Base-by-base conservation (phyloP, 2,113 vertebrate species). In the Zosterops lateralis region DNA sequence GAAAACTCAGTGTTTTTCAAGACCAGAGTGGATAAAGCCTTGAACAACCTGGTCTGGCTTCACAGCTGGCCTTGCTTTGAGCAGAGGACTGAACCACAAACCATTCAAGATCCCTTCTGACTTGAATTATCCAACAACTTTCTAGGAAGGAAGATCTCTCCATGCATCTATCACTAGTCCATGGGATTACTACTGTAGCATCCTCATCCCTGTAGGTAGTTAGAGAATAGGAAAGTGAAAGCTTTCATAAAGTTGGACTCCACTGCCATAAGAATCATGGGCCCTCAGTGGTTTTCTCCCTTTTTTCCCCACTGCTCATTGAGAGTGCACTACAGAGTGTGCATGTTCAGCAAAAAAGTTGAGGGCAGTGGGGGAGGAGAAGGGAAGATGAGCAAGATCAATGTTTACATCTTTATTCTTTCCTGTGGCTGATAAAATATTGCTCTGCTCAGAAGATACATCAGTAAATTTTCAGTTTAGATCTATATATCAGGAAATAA, bases 401-500 rank as follows among this genome's bases (percentile, higher is more conserved):
- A 53, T 84, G 85, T 90, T 87, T 79, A 72, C 21, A 89, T 73
- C 60, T 66, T 92, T 70, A 89, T 87, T 58, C 54, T 62, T 89
- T 89, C 56, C 77, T 57, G n/a, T 58, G 24, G 70, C 70, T 2
- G 2, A 71, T 57, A 87, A 87, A 93, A 79, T 50, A 75, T 24
- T 67, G 62, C 40, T 83, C n/a, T 75, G 68, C 71, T 92, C 14
- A 66, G 81, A 89, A 66, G 29, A 76, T 19, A 76, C 3, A 58
- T 34, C 26, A 82, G 19, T 54, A 79, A 58, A 76, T 44, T 82
- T 72, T 91, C 81, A 36, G 32, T 76, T 78, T 66, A 76, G 62
- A 82, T 73, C 38, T 44, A 24, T 68, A 25, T 70, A 88, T 57
- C 54, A 87, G 71, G 34, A 89, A 94, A 73, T 18, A 62, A 51